A percentile compares a stretch with the other conserved stretches of the same genome.
Evolutionary conservation across 1,140 invertebrate genomes (phyloP).

Genomic region (Saxidomus purpurata): DNA sequence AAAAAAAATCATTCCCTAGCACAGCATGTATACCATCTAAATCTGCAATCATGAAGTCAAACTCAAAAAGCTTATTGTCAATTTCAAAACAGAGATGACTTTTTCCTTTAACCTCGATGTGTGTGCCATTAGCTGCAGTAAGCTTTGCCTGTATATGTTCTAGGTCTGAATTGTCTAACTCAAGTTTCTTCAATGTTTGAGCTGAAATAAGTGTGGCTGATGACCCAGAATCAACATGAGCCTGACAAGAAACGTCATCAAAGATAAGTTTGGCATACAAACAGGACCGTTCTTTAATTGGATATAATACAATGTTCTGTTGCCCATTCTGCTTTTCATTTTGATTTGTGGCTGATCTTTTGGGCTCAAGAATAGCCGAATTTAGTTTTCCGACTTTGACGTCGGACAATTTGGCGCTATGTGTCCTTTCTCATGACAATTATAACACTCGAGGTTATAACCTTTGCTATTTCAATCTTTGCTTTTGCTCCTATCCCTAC

Average conservation of each 20-base stretch:
- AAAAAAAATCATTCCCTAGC: constrained; percentile 32
- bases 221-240: not conserved
- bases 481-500: not conserved
- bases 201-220: not conserved
- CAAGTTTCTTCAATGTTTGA: not conserved
- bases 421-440: constrained; percentile 17
- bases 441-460: not conserved
- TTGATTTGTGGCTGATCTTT: not conserved
- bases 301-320: not conserved
- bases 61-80: constrained; percentile 16
- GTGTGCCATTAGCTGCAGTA: constrained; percentile 11
- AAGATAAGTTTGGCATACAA: not conserved
- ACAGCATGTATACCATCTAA: constrained; percentile 14
- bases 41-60: constrained; percentile 12
- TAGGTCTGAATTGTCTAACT: not conserved
- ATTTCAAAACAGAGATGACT: not conserved
- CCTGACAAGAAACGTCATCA: not conserved
- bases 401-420: not conserved
- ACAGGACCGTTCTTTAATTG: not conserved
- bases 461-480: not conserved
- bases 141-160: not conserved
- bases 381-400: not conserved
- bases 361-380: not conserved
- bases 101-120: not conserved
- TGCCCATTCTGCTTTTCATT: not conserved